Evolutionary conservation across 2,113 vertebrate species (phyloP), one percentile per base, ranked within the genome.

Genomic region (Emydocephalus ijimae): DNA sequence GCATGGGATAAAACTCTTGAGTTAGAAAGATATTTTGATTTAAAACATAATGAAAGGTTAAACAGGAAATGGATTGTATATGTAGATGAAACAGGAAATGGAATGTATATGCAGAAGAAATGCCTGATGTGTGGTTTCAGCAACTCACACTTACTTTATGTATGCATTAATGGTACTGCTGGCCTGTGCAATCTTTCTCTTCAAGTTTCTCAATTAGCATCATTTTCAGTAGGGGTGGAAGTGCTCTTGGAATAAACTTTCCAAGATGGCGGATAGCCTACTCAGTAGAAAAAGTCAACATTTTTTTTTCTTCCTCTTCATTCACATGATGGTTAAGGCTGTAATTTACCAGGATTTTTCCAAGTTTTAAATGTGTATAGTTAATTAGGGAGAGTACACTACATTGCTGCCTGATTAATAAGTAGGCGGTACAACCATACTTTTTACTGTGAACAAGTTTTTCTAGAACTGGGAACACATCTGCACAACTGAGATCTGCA

Each of bases 191-290:
- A 39, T 14, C 93, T 20, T 43, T 93, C 88, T 91, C 92, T 64
- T 89, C 88, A 93, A 4, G 15, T 89, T 89, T 88, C 88, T 56
- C 96, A 93, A 92, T 64, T 56, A 93, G 92, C 10, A 85, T 95
- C 50, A 29, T 95, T 94, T 95, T 91, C 55, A 92, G 5, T 39
- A 12, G 74, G 2, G 92, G 34, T 10, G 89, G 21, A 29, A 11
- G 8, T 52, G 7, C 4, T 52, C 21, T 89, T 23, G n/a, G 14
- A 34, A 8, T 3, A 48, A 85, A 52, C 89, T 96, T 96, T 95
- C 92, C 96, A 39, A 94, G 93, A 34, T 89, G 64, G 91, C 95
- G 95, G 96, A 96, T 50, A 95, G 1, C 74, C 95, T 81, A 55
- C 96, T 14, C 95, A 93, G 87, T 94, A 94, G 45, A 93, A 91